A percentile compares a stretch with the other conserved stretches of the same genome.
phyloP scores from a whole-genome alignment of 2,113 vertebrate species.

The Vicugna pacos region DNA sequence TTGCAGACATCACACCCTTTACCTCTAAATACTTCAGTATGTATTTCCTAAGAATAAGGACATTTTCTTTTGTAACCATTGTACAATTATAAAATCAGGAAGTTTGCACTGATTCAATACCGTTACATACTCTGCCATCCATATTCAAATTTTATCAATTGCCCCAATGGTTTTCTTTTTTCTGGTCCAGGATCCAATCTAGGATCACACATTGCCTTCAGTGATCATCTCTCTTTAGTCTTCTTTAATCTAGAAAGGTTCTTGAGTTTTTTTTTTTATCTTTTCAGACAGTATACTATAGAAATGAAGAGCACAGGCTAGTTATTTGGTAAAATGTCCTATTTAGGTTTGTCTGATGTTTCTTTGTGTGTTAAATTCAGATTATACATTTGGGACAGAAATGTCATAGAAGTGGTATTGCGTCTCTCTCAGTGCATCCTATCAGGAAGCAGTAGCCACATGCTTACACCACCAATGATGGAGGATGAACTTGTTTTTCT shows the following conservation, averaged over 20 bases:
- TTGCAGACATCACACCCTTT: background rate
- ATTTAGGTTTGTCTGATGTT: background rate
- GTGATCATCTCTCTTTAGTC: constrained; percentile 12
- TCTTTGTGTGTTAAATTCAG: constrained; percentile 4
- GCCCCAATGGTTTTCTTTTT: background rate
- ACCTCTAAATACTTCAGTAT: background rate
- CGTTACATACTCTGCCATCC: background rate
- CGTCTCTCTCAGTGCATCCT: background rate
- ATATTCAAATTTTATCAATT: constrained; percentile 13
- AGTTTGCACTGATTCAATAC: background rate
- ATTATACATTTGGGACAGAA: background rate
- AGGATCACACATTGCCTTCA: background rate
- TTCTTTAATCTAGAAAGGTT: constrained; percentile 47
- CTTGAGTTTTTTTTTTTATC: background rate
- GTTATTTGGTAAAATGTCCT: background rate
- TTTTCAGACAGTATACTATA: background rate
- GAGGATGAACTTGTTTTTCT: constrained; percentile 4
- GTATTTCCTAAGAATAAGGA: constrained; percentile 19
- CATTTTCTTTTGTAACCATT: background rate
- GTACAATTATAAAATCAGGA: constrained; percentile 23
- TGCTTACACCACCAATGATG: background rate
- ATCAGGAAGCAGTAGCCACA: background rate
- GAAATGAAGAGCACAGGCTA: constrained; percentile 18
- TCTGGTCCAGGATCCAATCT: background rate
- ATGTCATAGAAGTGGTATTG: background rate